These are phyloP conservation scores for Dascillus cervinus DNA, from an alignment of 2,888 invertebrate genomes.

Conservation along the genomic window DNA sequence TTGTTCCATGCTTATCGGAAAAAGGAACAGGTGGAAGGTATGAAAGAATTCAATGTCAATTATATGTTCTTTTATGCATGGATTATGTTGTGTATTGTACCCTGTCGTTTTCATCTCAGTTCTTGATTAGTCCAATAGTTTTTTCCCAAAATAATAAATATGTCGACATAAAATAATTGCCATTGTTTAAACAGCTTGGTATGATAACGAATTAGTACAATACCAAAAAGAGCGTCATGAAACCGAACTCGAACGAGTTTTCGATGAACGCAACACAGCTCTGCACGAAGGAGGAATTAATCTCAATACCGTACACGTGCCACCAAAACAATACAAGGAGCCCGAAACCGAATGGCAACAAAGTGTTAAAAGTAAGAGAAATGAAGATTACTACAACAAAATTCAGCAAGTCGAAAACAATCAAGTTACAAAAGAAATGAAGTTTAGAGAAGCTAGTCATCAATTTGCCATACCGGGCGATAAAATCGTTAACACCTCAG, in stretches of 20 bases:
- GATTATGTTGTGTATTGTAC: too few species aligned
- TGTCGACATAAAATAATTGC: constrained; percentile 6
- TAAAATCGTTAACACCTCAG: constrained; percentile 63
- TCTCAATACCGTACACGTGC: constrained; percentile 38
- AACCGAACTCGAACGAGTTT: constrained; percentile 79
- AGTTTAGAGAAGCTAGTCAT: constrained; percentile 67
- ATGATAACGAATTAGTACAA: constrained; percentile 77
- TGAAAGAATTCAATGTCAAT: too few species aligned
- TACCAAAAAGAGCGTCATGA: constrained; percentile 78
- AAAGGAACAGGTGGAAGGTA: constrained; percentile 12
- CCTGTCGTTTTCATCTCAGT: too few species aligned
- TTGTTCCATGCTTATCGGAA: constrained; percentile 12
- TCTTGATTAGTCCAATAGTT: neutral
- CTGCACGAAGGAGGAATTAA: constrained; percentile 59
- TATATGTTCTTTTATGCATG: too few species aligned
- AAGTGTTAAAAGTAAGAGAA: constrained; percentile 71
- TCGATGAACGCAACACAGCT: constrained; percentile 73
- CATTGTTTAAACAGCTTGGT: constrained; percentile 66
- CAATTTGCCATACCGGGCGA: constrained; percentile 83
- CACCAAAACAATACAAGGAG: constrained; percentile 63
- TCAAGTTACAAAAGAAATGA: constrained; percentile 74
- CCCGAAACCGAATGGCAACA: constrained; percentile 82
- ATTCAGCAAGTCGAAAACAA: constrained; percentile 76
- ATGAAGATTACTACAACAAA: constrained; percentile 75
- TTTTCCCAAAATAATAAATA: neutral